Evolutionary conservation across 1,140 invertebrate genomes (phyloP).

Genomic region (Lordiphosa collinella): DNA sequence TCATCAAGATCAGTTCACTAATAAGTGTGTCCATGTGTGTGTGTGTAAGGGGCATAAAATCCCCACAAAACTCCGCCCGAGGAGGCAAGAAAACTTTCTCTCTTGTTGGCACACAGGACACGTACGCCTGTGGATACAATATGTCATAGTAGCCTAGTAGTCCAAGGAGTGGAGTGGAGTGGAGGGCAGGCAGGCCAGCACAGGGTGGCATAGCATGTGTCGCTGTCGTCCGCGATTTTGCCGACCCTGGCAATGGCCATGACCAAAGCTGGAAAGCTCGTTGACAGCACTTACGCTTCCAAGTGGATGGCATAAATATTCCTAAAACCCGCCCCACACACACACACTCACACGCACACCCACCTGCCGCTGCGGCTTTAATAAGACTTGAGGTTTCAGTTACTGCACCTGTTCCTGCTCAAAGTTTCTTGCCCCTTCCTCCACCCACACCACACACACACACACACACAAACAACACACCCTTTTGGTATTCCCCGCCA

Average conservation of each 20-base stretch:
- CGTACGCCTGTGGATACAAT: conserved; percentile 72
- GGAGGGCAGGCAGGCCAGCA: not conserved
- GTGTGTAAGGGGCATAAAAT: conserved; percentile 13
- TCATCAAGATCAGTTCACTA: conserved; percentile 15
- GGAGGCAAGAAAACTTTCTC: conserved; percentile 39
- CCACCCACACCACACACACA: not conserved
- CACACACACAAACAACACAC: not conserved
- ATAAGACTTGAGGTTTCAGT: not conserved
- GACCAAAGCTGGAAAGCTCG: conserved; percentile 10
- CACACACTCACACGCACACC: no score
- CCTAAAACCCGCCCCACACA: not conserved
- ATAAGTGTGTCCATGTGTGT: conserved; percentile 31
- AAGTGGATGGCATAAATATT: conserved; percentile 23
- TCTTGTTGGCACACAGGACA: conserved; percentile 47
- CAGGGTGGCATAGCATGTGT: conserved; percentile 11
- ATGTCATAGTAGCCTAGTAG: conserved; percentile 54
- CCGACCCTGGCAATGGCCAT: conserved; percentile 1
- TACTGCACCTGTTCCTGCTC: conserved; percentile 7
- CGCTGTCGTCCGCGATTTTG: conserved; percentile 8
- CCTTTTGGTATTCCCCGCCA: not conserved
- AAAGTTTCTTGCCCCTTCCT: not conserved
- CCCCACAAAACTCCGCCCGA: not conserved
- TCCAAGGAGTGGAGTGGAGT: not conserved
- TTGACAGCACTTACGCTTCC: conserved; percentile 35
- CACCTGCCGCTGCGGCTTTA: not conserved